phyloP scores from a whole-genome alignment of 2,797 vertebrate genomes.

The Melopsittacus undulatus region DNA sequence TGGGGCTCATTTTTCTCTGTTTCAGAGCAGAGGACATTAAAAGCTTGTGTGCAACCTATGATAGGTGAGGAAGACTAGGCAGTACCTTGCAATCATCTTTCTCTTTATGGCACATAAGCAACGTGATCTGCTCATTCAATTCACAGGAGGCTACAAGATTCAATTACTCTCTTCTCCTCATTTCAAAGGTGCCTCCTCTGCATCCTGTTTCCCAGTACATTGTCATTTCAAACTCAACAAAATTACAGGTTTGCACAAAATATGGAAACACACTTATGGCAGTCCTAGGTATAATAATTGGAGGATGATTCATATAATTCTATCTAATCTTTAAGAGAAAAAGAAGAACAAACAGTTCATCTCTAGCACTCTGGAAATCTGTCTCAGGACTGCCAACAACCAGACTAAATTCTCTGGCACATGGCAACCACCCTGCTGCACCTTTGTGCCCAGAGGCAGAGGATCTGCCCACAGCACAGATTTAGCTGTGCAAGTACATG shows the following conservation, averaged over 20 bases:
- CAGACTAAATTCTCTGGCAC: background rate
- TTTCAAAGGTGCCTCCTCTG: background rate
- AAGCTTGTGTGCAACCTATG: background rate
- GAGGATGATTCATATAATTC: background rate
- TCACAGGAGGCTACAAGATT: background rate
- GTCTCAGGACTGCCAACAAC: background rate
- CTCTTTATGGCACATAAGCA: accelerated
- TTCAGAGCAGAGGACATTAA: background rate
- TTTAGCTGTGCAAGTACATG: accelerated
- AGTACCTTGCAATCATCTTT: background rate
- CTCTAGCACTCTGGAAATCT: background rate
- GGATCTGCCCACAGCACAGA: accelerated
- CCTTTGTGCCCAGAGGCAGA: background rate
- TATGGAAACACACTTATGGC: background rate
- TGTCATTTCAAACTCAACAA: background rate
- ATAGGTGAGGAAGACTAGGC: background rate
- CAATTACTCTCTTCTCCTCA: background rate
- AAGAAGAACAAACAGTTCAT: background rate
- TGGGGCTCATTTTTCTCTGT: background rate
- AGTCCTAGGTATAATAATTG: background rate
- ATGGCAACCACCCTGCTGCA: background rate
- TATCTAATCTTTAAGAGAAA: background rate
- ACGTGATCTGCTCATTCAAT: background rate
- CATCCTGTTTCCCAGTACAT: background rate
- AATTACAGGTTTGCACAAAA: background rate